Evolutionary conservation across 2,888 invertebrate species (phyloP), one percentile per base, ranked within the genome.

Genomic region (Lasioglossum morio): DNA sequence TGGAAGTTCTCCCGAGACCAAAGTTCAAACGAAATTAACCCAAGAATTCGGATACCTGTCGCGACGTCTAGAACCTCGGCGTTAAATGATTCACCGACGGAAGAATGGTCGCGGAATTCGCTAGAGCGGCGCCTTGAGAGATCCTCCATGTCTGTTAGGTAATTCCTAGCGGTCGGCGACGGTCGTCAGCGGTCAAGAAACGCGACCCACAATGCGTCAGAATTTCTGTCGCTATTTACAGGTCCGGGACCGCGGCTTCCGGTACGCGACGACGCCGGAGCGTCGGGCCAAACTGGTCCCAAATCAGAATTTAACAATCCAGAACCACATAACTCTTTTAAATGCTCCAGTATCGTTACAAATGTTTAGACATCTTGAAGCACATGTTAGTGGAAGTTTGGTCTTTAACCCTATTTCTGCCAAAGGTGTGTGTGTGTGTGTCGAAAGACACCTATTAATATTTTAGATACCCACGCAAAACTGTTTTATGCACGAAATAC

Each of bases 41-140:
- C 23, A 40, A 72, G 19, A 23, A 23, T 73, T 77, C 75, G 43
- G 72, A 73, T 53, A 70, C 74, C 19, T 72, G 79, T 72, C 73
- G 77, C 43, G 69, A 69, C 81, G 75, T 53, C 85, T 79, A 79
- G 79, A 85, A 85, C 74, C 82, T 40, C 69, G 23, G 34, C 34
- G 34, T 34, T 23, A 69, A 37, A 69, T 37, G 37, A 69, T 69
- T 69, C 69, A 69, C 69, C 37, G 37, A 19, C 69, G 69, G 34
- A 69, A 69, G 37, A 34, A 69, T 69, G 23, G 69, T 19, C 34
- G 69, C 34, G 69, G 34, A 23, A 69, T 69, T 37, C 37, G 69
- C 23, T 19, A 27, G 66, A 19, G 34, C 37, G 69, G 69, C 69
- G 69, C 69, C 69, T 69, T 37, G 23, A 34, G 69, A 69, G 30